A percentile compares a stretch with the other conserved stretches of the same genome.
phyloP scores from a whole-genome alignment of 2,888 invertebrate genomes.

The Euclidia mi region DNA sequence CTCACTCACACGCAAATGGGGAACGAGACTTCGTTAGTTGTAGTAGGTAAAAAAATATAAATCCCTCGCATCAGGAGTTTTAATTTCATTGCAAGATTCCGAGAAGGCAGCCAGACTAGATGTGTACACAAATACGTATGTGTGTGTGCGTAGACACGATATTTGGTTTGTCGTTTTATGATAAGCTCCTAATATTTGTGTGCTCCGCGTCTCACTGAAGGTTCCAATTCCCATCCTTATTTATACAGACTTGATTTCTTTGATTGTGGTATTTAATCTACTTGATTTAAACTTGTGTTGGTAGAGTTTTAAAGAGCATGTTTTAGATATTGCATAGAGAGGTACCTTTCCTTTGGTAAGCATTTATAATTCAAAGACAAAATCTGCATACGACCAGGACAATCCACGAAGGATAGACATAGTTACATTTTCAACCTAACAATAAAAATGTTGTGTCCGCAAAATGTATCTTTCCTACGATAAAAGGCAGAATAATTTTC shows the following conservation, averaged over 20 bases:
- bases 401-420: too few species aligned
- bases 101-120: slow-evolving; percentile 4
- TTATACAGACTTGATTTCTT: slow-evolving; percentile 21
- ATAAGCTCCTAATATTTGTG: slow-evolving; percentile 19
- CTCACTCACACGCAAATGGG: slow-evolving; percentile 6
- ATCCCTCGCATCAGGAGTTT: slow-evolving; percentile 6
- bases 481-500: too few species aligned
- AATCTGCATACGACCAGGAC: too few species aligned
- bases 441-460: too few species aligned
- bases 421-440: too few species aligned
- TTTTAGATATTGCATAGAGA: too few species aligned
- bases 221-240: too few species aligned
- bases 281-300: too few species aligned
- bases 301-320: too few species aligned
- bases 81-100: slow-evolving; percentile 12
- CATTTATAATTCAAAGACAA: too few species aligned
- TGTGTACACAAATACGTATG: not conserved
- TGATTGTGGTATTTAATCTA: slow-evolving; percentile 6
- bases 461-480: too few species aligned
- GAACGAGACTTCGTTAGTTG: slow-evolving; percentile 1
- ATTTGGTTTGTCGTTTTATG: slow-evolving; percentile 9
- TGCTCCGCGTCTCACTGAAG: not conserved
- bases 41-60: not conserved
- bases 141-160: not conserved
- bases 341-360: too few species aligned